These are phyloP conservation scores for Etheostoma cragini DNA, from an alignment of 2,113 vertebrate species.

Conservation along the genomic window DNA sequence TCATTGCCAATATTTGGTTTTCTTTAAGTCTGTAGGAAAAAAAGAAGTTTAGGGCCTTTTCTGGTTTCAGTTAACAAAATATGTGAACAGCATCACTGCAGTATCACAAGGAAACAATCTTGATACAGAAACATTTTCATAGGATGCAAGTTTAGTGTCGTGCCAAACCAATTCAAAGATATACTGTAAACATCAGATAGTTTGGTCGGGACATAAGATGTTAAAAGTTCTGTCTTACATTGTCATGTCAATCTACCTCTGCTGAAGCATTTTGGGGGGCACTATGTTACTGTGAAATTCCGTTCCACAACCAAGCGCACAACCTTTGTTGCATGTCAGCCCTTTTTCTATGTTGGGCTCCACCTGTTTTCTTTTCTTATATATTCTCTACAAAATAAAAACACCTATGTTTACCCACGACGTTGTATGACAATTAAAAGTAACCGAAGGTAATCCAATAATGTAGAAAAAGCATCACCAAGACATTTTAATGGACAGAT, in stretches of 20 bases:
- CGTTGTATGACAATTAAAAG: neutral
- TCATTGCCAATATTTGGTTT: neutral
- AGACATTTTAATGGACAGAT: slow-evolving; percentile 71
- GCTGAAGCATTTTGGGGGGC: neutral
- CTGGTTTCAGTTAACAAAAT: neutral
- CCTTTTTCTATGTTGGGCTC: neutral
- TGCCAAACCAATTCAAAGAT: too few species aligned
- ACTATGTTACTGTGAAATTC: neutral
- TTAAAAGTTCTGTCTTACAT: too few species aligned
- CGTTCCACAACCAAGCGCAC: neutral
- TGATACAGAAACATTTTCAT: neutral
- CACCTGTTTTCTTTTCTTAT: neutral
- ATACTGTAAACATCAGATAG: too few species aligned
- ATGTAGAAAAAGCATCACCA: slow-evolving; percentile 70
- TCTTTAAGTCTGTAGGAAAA: neutral
- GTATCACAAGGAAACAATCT: neutral
- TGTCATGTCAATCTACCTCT: neutral
- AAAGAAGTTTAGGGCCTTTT: neutral
- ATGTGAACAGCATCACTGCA: neutral
- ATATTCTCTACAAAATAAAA: slow-evolving; percentile 8
- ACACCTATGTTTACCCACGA: neutral
- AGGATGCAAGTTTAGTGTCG: neutral
- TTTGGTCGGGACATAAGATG: too few species aligned
- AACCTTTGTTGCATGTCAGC: neutral
- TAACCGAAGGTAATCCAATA: slow-evolving; percentile 16